These are phyloP conservation scores for Agrotis exclamationis DNA, from an alignment of 2,888 invertebrate species.

Conservation along the genomic window DNA sequence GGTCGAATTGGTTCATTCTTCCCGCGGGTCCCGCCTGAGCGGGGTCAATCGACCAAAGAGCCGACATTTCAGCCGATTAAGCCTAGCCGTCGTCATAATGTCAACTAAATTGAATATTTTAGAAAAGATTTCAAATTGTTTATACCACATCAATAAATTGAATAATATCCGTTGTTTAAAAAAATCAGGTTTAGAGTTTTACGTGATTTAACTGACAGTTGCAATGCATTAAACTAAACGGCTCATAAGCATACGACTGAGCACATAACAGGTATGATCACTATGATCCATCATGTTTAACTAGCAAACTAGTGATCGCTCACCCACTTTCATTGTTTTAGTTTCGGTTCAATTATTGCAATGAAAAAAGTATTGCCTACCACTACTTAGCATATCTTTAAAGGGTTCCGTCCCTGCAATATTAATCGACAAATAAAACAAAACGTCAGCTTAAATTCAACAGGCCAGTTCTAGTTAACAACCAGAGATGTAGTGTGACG, in stretches of 20 bases:
- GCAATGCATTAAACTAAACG: background rate
- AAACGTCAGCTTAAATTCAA: background rate
- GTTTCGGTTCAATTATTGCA: slow-evolving; percentile 51
- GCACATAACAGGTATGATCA: slow-evolving; percentile 23
- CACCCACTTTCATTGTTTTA: slow-evolving; percentile 45
- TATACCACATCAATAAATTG: background rate
- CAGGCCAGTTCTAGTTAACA: background rate
- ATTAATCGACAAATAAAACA: background rate
- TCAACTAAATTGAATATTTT: background rate
- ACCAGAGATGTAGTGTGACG: too few species aligned
- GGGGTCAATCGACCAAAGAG: too few species aligned
- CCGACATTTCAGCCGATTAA: too few species aligned
- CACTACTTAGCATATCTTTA: slow-evolving; percentile 5
- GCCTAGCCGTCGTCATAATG: too few species aligned
- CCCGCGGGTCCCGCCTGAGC: too few species aligned
- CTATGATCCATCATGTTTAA: slow-evolving; percentile 41
- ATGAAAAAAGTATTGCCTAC: slow-evolving; percentile 30
- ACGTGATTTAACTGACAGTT: background rate
- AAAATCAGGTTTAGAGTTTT: background rate
- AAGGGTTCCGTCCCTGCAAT: slow-evolving; percentile 37
- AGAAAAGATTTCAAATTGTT: background rate
- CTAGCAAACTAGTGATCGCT: slow-evolving; percentile 35
- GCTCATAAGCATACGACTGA: slow-evolving; percentile 1
- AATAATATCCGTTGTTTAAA: background rate
- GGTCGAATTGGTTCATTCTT: too few species aligned